Evolutionary conservation across 2,113 vertebrate species (phyloP), one percentile per base, ranked within the genome.

Genomic region (Salvelinus alpinus): DNA sequence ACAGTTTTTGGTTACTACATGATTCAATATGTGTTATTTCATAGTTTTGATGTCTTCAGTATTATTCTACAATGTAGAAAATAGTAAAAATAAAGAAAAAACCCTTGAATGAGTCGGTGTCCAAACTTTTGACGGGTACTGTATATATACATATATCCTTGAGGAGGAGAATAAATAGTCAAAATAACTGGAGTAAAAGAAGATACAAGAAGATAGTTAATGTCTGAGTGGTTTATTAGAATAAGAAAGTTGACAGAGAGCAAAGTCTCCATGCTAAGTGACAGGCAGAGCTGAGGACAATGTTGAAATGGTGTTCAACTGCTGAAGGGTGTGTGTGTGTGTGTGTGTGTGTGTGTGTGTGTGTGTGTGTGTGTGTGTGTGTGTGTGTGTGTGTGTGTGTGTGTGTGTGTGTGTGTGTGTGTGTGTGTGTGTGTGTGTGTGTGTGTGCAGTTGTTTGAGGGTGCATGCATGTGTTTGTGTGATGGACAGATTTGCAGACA

Each of bases 231-330:
- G 81, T 94, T 93, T 93, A 93, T 94, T 92, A 90, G 88, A 91
- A 92, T 91, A 93, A 92, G 91, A 93, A 94, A 93, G 83, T 88
- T 87, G 85, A 92, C 90, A 94, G 73, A 92, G 88, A 91, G 90
- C 81, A 88, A 88, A 88, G 85, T 88, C 89, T 91, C 91, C 91
- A 92, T 92, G 91, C 87, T 88, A 91, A 91, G 87, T 85, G 88
- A 92, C 85, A 87, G 85, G 86, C 83, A 88, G 85, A 90, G 87
- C 84, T 84, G 80, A 76, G 89, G 89, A 88, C 87, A 77, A 77
- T 69, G 84, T 86, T 86, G 77, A 80, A 78, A 85, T 81, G 82
- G 77, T 62, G 78, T 84, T 64, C 22, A 85, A 84, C 81, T 87
- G 88, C 82, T 81, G 79, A 80, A 54, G 70, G n/a, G 80, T 88